Percentiles rank a stretch among this genome's conserved stretches.
phyloP scores from a whole-genome alignment of 2,113 vertebrate species.

The Maccullochella peelii region DNA sequence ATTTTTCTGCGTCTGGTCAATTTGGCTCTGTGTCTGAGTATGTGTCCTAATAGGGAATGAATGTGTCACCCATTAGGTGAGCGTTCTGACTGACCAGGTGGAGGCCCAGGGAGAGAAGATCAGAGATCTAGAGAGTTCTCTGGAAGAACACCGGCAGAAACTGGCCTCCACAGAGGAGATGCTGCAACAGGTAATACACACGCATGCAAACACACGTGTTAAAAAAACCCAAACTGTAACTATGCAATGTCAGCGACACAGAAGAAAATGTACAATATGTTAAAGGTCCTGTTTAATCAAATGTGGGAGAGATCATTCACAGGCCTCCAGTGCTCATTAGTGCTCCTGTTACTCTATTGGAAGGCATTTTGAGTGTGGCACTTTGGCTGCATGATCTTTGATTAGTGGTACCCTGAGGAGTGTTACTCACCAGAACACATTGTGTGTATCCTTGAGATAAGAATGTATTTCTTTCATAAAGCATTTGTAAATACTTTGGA shows the following conservation, averaged over 20 bases:
- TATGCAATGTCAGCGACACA: neutral
- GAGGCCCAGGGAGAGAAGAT: constrained; percentile 99
- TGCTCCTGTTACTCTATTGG: neutral
- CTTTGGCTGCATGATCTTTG: neutral
- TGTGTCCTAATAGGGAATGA: constrained; percentile 7
- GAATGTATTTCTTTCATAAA: neutral
- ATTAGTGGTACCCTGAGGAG: neutral
- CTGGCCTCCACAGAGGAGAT: constrained; percentile 96
- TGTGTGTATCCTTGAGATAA: neutral
- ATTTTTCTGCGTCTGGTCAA: neutral
- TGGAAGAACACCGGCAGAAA: constrained; percentile 94
- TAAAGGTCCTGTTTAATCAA: neutral
- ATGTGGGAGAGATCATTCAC: neutral
- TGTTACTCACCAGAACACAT: neutral
- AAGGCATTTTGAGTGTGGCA: neutral
- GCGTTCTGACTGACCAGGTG: constrained; percentile 97
- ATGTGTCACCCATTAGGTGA: constrained; percentile 87
- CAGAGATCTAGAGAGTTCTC: constrained; percentile 93
- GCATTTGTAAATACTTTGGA: neutral
- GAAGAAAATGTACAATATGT: neutral
- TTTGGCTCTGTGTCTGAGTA: neutral
- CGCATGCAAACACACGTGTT: neutral
- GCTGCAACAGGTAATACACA: constrained; percentile 93
- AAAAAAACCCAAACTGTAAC: neutral
- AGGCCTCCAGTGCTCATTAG: neutral